A percentile compares a stretch with the other conserved stretches of the same genome.
Evolutionary conservation across 2,797 vertebrate species (phyloP).

Genomic region (Macroramphosus scolopax): DNA sequence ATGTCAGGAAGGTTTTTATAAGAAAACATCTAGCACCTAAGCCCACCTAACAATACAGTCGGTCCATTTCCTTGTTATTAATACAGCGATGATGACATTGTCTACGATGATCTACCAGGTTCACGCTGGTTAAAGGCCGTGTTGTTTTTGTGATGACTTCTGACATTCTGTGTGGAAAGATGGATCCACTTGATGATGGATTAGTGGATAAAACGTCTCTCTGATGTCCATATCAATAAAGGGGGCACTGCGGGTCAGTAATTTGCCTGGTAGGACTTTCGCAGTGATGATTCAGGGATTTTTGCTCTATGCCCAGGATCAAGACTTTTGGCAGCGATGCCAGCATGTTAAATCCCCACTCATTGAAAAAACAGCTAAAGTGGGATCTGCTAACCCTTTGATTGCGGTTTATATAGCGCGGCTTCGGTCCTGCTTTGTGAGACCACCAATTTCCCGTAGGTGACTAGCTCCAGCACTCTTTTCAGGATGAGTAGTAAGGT

Average conservation of each 20-base stretch:
- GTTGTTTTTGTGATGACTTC: conserved; percentile 55
- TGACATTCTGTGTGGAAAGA: conserved; percentile 48
- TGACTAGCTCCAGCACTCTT: conserved; percentile 44
- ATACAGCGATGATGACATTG: too few relatives aligned
- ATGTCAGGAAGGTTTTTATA: too few relatives aligned
- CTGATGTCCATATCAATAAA: conserved; percentile 57
- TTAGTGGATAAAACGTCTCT: conserved; percentile 52
- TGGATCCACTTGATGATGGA: conserved; percentile 51
- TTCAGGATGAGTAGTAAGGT: conserved; percentile 75
- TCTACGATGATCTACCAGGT: too few relatives aligned
- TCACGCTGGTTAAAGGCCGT: background rate
- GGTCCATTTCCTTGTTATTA: too few relatives aligned
- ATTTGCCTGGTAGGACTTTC: conserved; percentile 74
- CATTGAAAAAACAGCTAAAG: conserved; percentile 70
- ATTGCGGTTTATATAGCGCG: conserved; percentile 74
- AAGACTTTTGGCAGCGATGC: conserved; percentile 65
- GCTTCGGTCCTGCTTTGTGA: conserved; percentile 38
- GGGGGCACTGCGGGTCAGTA: conserved; percentile 56
- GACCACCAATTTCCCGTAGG: conserved; percentile 39
- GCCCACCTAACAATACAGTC: too few relatives aligned
- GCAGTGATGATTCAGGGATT: conserved; percentile 77
- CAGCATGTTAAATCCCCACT: conserved; percentile 62
- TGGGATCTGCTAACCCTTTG: conserved; percentile 62
- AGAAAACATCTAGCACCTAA: too few relatives aligned
- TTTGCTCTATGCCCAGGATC: conserved; percentile 68